Conservation (phyloP, 2,888 invertebrate species). For the Diadegma fenestrale region DNA sequence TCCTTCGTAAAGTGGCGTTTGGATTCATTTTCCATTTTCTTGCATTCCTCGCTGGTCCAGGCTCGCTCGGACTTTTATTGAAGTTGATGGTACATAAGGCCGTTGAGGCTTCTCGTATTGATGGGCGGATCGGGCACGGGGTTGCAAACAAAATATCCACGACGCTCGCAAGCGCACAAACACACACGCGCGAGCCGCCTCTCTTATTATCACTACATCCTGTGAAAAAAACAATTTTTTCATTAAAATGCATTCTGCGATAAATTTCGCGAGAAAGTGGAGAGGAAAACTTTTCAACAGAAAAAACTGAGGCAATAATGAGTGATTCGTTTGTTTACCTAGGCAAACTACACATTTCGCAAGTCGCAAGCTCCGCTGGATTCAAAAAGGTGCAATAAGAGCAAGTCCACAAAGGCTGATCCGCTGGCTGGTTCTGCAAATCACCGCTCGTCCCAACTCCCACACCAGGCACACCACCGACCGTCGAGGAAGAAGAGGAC, state of each 20-base stretch:
- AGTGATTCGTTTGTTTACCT: conserved; percentile 84
- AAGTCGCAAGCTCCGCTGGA: conserved; percentile 89
- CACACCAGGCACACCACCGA: conserved; percentile 71
- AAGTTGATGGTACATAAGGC: conserved; percentile 75
- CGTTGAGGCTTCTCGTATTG: conserved; percentile 69
- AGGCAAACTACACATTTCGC: conserved; percentile 97
- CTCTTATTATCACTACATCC: conserved; percentile 70
- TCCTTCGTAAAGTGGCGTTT: conserved; percentile 40
- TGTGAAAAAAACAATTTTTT: conserved; percentile 68
- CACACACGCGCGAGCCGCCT: conserved; percentile 42
- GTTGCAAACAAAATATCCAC: conserved; percentile 78
- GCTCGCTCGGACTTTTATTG: conserved; percentile 33
- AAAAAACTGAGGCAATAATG: not conserved
- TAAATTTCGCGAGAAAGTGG: not conserved
- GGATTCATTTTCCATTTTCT: not conserved
- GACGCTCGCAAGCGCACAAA: conserved; percentile 52
- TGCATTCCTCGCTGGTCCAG: conserved; percentile 21
- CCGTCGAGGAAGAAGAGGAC: conserved; percentile 73
- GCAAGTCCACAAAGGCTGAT: conserved; percentile 93
- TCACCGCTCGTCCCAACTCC: conserved; percentile 79
- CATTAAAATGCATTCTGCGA: not conserved
- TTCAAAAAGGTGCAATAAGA: conserved; percentile 97
- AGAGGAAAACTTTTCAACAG: not conserved
- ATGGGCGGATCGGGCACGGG: conserved; percentile 40
- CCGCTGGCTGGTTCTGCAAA: conserved; percentile 80